phyloP scores from a whole-genome alignment of 92 coral and sea anemone genomes.

The Desmophyllum pertusum region DNA sequence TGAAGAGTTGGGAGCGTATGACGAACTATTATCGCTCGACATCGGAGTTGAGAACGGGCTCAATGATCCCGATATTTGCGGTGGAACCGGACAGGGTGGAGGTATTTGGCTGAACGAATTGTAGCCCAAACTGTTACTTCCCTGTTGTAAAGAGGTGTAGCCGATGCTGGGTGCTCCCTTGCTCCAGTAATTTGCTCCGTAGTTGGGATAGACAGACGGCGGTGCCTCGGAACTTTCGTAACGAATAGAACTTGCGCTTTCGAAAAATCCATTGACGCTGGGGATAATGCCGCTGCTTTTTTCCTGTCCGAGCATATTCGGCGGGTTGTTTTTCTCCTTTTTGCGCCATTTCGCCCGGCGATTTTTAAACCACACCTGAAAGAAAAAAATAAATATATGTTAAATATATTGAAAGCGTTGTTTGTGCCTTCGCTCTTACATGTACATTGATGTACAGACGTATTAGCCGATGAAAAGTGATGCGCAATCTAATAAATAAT shows the following conservation, averaged over 20 bases:
- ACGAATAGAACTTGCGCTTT: slow-evolving; percentile 70
- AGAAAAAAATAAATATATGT: slow-evolving; percentile 25
- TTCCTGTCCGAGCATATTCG: slow-evolving; percentile 83
- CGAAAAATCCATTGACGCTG: slow-evolving; percentile 80
- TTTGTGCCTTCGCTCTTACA: slow-evolving; percentile 17
- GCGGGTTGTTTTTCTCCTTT: slow-evolving; percentile 91
- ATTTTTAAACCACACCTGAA: slow-evolving; percentile 98
- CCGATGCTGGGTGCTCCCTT: slow-evolving; percentile 71
- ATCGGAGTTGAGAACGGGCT: slow-evolving; percentile 87
- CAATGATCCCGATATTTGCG: slow-evolving; percentile 79
- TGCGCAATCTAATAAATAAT: slow-evolving; percentile 36
- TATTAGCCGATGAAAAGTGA: slow-evolving; percentile 31
- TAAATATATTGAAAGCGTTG: slow-evolving; percentile 44
- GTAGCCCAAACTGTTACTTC: slow-evolving; percentile 73
- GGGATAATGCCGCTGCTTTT: slow-evolving; percentile 76
- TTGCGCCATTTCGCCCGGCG: slow-evolving; percentile 98
- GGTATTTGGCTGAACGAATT: slow-evolving; percentile 74
- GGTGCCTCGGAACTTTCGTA: slow-evolving; percentile 81
- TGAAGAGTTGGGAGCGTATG: slow-evolving; percentile 71
- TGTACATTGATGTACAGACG: slow-evolving; percentile 22
- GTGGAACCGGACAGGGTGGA: slow-evolving; percentile 76
- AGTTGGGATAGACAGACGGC: slow-evolving; percentile 80
- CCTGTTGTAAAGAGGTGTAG: slow-evolving; percentile 67
- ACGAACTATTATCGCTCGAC: slow-evolving; percentile 59
- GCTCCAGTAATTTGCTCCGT: slow-evolving; percentile 82